A percentile compares a stretch with the other conserved stretches of the same genome.
Evolutionary conservation across 2,888 invertebrate genomes (phyloP).

Genomic region (Aphrophora alni): DNA sequence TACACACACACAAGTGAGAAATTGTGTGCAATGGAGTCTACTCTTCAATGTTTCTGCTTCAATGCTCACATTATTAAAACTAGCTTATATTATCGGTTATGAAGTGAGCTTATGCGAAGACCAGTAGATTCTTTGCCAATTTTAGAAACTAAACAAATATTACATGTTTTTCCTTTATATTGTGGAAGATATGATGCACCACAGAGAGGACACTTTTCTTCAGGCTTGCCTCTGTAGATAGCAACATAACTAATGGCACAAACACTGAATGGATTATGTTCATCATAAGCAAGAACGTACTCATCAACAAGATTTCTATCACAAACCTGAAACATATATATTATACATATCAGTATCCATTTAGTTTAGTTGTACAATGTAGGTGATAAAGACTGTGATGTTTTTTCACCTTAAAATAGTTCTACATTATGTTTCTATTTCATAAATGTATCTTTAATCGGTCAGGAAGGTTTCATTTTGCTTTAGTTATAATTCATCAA

Average conservation of each 20-base stretch:
- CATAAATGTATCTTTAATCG: no score
- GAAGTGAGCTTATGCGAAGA: slow-evolving; percentile 80
- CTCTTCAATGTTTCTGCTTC: no score
- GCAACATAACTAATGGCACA: slow-evolving; percentile 93
- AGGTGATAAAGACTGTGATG: no score
- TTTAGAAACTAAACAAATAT: slow-evolving; percentile 86
- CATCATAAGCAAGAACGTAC: slow-evolving; percentile 89
- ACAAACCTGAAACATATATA: slow-evolving; percentile 80
- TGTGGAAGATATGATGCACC: slow-evolving; percentile 86
- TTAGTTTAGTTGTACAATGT: no score
- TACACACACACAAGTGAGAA: no score
- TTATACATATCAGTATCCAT: no score
- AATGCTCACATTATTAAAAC: no score
- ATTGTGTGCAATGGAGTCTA: no score
- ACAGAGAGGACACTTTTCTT: slow-evolving; percentile 92
- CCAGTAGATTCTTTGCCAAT: slow-evolving; percentile 91
- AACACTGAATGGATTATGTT: slow-evolving; percentile 96
- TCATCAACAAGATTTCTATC: slow-evolving; percentile 91
- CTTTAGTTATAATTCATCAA: no score
- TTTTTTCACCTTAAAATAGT: no score
- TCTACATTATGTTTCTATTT: no score
- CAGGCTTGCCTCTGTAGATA: slow-evolving; percentile 94
- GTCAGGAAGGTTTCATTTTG: no score
- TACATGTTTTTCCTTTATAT: slow-evolving; percentile 85
- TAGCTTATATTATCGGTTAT: slow-evolving; percentile 64